Evolutionary conservation across 2,888 invertebrate species (phyloP).

Genomic region (Pristionchus fissidentatus): DNA sequence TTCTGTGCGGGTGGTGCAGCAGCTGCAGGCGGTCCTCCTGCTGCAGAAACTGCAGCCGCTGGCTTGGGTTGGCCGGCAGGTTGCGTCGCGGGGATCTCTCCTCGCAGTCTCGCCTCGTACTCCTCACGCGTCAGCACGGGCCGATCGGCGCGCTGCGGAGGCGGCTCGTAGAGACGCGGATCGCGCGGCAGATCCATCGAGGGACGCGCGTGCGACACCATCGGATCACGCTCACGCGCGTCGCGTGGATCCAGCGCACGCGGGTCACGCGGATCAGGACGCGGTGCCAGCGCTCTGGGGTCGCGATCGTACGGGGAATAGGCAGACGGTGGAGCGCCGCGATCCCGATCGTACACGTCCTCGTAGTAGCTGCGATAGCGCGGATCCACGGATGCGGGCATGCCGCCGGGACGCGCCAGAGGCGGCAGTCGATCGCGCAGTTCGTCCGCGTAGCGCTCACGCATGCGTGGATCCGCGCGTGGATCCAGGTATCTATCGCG

Average conservation of each 20-base stretch:
- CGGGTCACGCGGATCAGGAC: constrained; percentile 42
- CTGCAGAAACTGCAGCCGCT: background rate
- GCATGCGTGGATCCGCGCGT: constrained; percentile 33
- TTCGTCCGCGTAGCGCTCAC: background rate
- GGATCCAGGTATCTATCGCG: constrained; percentile 27
- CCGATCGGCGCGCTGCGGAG: background rate
- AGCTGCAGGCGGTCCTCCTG: background rate
- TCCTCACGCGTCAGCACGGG: constrained; percentile 13
- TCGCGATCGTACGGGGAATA: background rate
- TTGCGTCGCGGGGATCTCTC: background rate
- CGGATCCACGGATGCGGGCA: constrained; percentile 31
- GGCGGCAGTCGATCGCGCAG: background rate
- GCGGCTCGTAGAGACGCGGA: constrained; percentile 13
- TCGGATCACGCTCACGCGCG: background rate
- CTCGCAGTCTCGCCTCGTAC: constrained; percentile 14
- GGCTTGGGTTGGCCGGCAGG: background rate
- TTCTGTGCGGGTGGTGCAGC: background rate
- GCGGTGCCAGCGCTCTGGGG: background rate
- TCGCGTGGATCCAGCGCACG: background rate
- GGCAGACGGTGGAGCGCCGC: background rate
- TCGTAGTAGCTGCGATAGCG: constrained; percentile 32
- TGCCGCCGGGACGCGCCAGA: background rate
- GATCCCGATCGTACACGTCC: constrained; percentile 25
- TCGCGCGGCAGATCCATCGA: constrained; percentile 12
- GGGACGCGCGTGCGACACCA: background rate